Evolutionary conservation across 2,888 invertebrate genomes (phyloP).

Genomic region (Drosophila differens): DNA sequence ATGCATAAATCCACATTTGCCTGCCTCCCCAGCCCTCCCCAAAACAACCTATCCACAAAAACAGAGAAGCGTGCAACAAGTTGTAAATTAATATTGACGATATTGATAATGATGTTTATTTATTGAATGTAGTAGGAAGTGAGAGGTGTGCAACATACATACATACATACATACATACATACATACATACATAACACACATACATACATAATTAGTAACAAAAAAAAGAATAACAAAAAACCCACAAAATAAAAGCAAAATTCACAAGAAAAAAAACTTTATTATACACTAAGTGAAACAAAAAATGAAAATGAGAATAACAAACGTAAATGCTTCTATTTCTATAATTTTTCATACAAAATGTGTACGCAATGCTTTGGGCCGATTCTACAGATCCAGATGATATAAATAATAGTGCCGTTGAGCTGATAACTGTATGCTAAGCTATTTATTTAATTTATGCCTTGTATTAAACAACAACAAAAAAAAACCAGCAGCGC

Average conservation of each 20-base stretch:
- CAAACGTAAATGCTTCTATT: slow-evolving; percentile 49
- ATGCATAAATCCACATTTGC: slow-evolving; percentile 23
- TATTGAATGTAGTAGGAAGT: slow-evolving; percentile 45
- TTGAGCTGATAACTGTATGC: slow-evolving; percentile 73
- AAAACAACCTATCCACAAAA: slow-evolving; percentile 30
- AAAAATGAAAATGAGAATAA: neutral
- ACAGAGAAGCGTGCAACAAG: slow-evolving; percentile 51
- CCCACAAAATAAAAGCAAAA: slow-evolving; percentile 15
- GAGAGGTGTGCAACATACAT: slow-evolving; percentile 20
- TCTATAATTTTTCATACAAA: slow-evolving; percentile 56
- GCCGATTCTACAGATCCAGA: slow-evolving; percentile 46
- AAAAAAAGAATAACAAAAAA: slow-evolving; percentile 27
- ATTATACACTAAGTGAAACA: slow-evolving; percentile 61
- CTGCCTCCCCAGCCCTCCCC: neutral
- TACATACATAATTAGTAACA: slow-evolving; percentile 20
- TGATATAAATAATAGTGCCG: slow-evolving; percentile 67
- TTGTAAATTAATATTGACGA: slow-evolving; percentile 71
- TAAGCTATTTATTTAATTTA: slow-evolving; percentile 78
- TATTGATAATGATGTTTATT: slow-evolving; percentile 58
- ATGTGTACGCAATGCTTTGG: slow-evolving; percentile 57
- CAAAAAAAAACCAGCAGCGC: slow-evolving; percentile 29
- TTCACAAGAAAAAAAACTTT: slow-evolving; percentile 56
- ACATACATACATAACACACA: slow-evolving; percentile 9
- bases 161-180: slow-evolving; percentile 12
- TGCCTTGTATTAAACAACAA: slow-evolving; percentile 68